Evolutionary conservation across 2,888 invertebrate species (phyloP).

Genomic region (Muschampia plurimacula): DNA sequence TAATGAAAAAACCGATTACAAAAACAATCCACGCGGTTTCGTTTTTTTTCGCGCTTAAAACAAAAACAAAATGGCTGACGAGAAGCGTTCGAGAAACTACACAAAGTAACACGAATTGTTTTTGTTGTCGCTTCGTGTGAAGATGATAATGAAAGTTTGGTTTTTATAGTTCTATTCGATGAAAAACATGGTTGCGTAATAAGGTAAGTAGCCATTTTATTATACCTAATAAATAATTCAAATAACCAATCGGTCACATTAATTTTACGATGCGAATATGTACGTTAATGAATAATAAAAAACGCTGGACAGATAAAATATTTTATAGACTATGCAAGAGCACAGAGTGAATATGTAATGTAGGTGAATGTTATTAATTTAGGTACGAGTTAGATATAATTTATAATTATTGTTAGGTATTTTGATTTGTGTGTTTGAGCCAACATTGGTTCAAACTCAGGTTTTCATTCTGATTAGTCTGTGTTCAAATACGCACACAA

Average conservation of each 20-base stretch:
- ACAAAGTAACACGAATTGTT: constrained; percentile 57
- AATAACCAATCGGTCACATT: constrained; percentile 21
- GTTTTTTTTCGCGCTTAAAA: constrained; percentile 61
- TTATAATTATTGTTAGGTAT: too few species aligned
- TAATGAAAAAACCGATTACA: constrained; percentile 53
- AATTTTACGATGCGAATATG: constrained; percentile 34
- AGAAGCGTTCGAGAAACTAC: constrained; percentile 51
- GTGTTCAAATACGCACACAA: too few species aligned
- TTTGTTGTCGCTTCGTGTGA: constrained; percentile 49
- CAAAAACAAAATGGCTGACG: constrained; percentile 65
- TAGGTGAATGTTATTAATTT: neutral
- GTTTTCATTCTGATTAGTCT: too few species aligned
- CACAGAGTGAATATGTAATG: neutral
- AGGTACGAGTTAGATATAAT: too few species aligned
- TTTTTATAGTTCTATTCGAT: constrained; percentile 49
- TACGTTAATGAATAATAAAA: constrained; percentile 19
- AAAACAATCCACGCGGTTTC: constrained; percentile 51
- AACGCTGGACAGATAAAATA: constrained; percentile 22
- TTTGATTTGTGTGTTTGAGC: too few species aligned
- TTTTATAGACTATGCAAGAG: constrained; percentile 6
- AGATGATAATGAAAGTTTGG: constrained; percentile 60
- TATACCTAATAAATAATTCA: constrained; percentile 28
- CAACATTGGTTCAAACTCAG: too few species aligned
- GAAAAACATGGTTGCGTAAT: constrained; percentile 52
- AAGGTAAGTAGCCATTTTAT: constrained; percentile 42